Conservation (phyloP, 2,888 invertebrate genomes). For the Silvanus unidentatus region DNA sequence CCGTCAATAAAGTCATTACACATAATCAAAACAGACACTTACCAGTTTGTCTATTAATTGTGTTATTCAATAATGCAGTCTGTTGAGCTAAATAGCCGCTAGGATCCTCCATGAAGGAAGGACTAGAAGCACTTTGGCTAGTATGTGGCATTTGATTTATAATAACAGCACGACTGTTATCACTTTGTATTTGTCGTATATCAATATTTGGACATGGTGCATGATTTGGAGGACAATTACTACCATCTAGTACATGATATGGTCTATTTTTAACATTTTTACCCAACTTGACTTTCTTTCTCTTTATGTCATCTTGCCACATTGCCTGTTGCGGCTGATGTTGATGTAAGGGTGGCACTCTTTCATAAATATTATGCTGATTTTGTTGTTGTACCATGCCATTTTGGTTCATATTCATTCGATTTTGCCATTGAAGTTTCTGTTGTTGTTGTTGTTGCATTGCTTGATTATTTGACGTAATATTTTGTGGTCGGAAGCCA, state of each 20-base stretch:
- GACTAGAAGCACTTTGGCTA: constrained; percentile 46
- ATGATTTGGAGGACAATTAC: constrained; percentile 16
- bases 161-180: constrained; percentile 40
- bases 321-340: constrained; percentile 55
- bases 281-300: constrained; percentile 52
- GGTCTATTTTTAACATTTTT: constrained; percentile 53
- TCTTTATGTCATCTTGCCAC: constrained; percentile 54
- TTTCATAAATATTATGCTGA: constrained; percentile 52
- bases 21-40: constrained; percentile 1
- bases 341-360: constrained; percentile 69
- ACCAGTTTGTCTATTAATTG: constrained; percentile 63
- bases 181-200: constrained; percentile 51
- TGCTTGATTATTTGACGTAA: constrained; percentile 35
- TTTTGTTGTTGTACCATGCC: constrained; percentile 41
- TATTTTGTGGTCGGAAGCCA: constrained; percentile 33
- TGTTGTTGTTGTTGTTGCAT: constrained; percentile 50
- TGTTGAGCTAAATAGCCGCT: constrained; percentile 88
- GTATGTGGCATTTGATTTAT: constrained; percentile 36
- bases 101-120: constrained; percentile 88
- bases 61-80: constrained; percentile 78
- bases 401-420: constrained; percentile 22
- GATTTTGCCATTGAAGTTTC: constrained; percentile 50
- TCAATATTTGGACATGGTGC: constrained; percentile 57
- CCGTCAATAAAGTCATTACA: not conserved
- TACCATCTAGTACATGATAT: constrained; percentile 46